A percentile compares a stretch with the other conserved stretches of the same genome.
These are phyloP conservation scores for Suncus etruscus DNA, from an alignment of 2,113 vertebrate genomes.

Conservation along the genomic window DNA sequence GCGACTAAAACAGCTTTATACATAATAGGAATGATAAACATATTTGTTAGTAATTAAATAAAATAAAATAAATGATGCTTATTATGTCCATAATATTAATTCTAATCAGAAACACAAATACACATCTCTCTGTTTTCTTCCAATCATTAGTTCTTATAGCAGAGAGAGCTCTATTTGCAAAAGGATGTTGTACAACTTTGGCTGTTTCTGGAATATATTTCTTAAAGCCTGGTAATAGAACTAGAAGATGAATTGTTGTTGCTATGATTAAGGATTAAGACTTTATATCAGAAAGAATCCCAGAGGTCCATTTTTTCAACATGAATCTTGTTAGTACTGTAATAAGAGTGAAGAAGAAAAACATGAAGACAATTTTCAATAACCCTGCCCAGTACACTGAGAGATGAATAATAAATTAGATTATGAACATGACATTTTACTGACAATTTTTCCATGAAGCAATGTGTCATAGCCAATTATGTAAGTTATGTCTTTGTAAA, in stretches of 20 bases:
- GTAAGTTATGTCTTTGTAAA: not conserved
- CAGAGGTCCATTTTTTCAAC: constrained; percentile 53
- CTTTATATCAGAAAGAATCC: constrained; percentile 69
- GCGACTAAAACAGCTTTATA: not conserved
- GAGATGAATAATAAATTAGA: constrained; percentile 54
- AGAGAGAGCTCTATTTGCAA: not conserved
- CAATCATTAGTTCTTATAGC: not conserved
- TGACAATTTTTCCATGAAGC: not conserved
- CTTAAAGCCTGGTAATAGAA: constrained; percentile 37
- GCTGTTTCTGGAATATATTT: constrained; percentile 52
- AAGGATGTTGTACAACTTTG: constrained; percentile 31
- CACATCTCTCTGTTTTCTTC: not conserved
- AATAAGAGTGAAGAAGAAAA: constrained; percentile 58
- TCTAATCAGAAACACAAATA: constrained; percentile 44
- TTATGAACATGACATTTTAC: not conserved
- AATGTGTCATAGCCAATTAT: not conserved
- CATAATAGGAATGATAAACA: not conserved
- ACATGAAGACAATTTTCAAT: constrained; percentile 48
- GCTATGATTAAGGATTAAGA: constrained; percentile 74
- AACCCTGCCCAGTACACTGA: constrained; percentile 34
- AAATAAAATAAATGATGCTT: not conserved
- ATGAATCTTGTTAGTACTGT: constrained; percentile 61
- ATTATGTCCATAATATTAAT: not conserved
- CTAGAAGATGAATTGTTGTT: constrained; percentile 60
- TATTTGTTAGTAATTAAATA: constrained; percentile 26